Percentiles rank a stretch among this genome's conserved stretches.
Conservation (phyloP, 1,140 invertebrate species). For the Temnothorax longispinosus region DNA sequence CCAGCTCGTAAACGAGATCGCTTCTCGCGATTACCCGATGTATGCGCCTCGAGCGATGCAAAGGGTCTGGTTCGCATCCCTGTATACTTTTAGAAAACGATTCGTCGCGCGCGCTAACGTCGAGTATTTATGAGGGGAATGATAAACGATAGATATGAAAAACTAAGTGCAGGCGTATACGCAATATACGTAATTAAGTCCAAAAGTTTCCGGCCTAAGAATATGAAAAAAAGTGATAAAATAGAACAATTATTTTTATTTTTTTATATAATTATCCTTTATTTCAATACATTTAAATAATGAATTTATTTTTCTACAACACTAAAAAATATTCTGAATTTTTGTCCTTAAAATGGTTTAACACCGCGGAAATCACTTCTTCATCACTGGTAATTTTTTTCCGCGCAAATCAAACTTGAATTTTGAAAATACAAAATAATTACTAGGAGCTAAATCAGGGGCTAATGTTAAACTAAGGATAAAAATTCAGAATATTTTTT, state of each 20-base stretch:
- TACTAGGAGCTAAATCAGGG: neutral
- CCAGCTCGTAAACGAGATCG: neutral
- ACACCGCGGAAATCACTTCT: neutral
- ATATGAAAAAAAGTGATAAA: neutral
- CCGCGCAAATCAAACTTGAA: neutral
- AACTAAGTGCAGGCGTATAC: neutral
- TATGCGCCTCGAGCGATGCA: neutral
- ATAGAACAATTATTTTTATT: neutral
- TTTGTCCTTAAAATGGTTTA: neutral
- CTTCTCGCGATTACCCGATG: neutral
- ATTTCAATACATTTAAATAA: neutral
- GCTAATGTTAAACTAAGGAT: neutral
- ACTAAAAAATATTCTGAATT: neutral
- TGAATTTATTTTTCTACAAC: neutral
- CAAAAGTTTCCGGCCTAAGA: neutral
- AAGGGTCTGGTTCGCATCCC: neutral
- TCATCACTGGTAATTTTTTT: neutral
- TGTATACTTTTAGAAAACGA: neutral
- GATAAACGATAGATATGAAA: neutral
- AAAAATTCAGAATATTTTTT: neutral
- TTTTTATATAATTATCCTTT: neutral
- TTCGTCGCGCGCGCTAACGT: neutral
- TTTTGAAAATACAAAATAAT: neutral
- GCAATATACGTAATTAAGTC: neutral
- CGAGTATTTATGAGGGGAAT: neutral